Conservation (phyloP, 1,140 invertebrate genomes). For the Neotoxoptera formosana region DNA sequence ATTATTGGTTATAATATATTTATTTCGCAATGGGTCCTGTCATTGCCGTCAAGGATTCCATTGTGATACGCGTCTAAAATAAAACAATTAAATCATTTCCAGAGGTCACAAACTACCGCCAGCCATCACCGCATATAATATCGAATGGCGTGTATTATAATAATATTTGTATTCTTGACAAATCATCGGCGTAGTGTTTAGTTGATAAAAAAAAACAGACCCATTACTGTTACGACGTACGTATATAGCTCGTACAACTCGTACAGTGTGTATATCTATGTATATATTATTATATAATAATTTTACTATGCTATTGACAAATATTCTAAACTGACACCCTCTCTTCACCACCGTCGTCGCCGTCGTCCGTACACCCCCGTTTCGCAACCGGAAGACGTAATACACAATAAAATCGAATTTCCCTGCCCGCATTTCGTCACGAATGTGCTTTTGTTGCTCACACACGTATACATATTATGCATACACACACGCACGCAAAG, state of each 20-base stretch:
- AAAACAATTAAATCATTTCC: constrained; percentile 21
- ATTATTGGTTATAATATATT: constrained; percentile 8
- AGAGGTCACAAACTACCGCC: neutral
- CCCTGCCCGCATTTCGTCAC: constrained; percentile 52
- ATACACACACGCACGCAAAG: constrained; percentile 29
- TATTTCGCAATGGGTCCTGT: neutral
- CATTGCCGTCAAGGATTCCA: constrained; percentile 6
- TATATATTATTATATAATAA: constrained; percentile 5
- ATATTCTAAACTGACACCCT: constrained; percentile 48
- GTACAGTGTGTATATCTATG: neutral
- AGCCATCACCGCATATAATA: neutral
- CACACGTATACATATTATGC: neutral
- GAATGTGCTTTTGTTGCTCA: constrained; percentile 52
- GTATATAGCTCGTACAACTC: neutral
- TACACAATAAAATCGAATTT: constrained; percentile 57
- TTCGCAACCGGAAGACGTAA: constrained; percentile 54
- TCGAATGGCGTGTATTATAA: constrained; percentile 21
- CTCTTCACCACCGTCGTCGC: neutral
- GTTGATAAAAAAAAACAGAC: neutral
- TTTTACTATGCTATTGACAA: constrained; percentile 50
- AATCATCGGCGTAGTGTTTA: neutral
- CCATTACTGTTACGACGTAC: neutral
- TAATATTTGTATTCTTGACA: constrained; percentile 10
- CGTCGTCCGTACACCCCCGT: neutral
- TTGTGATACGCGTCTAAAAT: constrained; percentile 1